Evolutionary conservation across 1,140 invertebrate species (phyloP).

Genomic region (Brachionus paranguensis): DNA sequence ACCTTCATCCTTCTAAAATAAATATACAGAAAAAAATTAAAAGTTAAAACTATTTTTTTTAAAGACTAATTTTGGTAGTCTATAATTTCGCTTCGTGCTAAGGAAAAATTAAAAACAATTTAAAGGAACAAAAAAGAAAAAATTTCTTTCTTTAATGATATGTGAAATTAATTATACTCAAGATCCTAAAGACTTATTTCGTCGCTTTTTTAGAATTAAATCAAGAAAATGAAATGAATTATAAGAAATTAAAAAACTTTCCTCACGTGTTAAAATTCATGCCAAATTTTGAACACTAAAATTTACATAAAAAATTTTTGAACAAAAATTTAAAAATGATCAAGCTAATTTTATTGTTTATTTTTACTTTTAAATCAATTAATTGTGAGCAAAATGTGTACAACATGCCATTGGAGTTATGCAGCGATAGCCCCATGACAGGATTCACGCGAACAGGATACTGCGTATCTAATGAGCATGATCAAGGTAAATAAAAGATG

Average conservation of each 20-base stretch:
- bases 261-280: not conserved
- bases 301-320: not conserved
- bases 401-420: not conserved
- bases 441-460: conserved; percentile 23
- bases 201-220: too few species aligned
- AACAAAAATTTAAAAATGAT: not conserved
- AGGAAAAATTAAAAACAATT: too few species aligned
- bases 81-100: too few species aligned
- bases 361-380: not conserved
- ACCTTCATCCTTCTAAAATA: too few species aligned
- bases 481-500: not conserved
- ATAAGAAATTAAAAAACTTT: not conserved
- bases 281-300: not conserved
- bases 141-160: too few species aligned
- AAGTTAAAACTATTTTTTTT: too few species aligned
- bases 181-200: too few species aligned
- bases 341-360: not conserved
- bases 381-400: conserved; percentile 1
- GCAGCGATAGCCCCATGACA: not conserved
- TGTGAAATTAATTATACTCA: too few species aligned
- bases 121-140: too few species aligned
- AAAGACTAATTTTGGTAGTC: too few species aligned
- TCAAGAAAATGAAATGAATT: too few species aligned
- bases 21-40: too few species aligned
- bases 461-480: not conserved